Percentiles rank a stretch among this genome's conserved stretches.
Evolutionary conservation across 2,113 vertebrate species (phyloP).

Genomic region (Coracopsis vasa): DNA sequence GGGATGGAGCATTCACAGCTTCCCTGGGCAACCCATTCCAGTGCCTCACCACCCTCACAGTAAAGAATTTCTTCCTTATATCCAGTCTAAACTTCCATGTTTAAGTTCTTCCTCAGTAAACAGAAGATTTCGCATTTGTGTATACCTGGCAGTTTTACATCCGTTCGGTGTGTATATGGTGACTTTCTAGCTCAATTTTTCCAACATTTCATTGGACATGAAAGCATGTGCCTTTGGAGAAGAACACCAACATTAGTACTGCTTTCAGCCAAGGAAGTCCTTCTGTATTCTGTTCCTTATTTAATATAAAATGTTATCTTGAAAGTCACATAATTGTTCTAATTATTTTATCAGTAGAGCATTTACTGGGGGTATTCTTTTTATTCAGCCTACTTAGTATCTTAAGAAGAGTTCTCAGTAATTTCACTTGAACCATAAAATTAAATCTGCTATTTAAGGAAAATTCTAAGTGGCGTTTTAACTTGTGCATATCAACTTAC

Average conservation of each 20-base stretch:
- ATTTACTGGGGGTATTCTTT: slow-evolving; percentile 4
- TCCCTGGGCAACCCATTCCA: neutral
- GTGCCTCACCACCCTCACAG: neutral
- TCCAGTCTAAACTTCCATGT: neutral
- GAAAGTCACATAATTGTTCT: slow-evolving; percentile 7
- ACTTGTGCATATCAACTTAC: neutral
- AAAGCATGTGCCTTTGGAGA: neutral
- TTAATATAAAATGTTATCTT: slow-evolving; percentile 4
- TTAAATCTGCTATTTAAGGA: neutral
- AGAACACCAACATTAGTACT: neutral
- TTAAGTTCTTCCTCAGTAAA: neutral
- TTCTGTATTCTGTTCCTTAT: neutral
- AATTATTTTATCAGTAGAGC: slow-evolving; percentile 8
- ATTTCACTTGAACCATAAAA: slow-evolving; percentile 16
- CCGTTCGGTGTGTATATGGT: neutral
- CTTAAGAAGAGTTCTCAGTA: neutral
- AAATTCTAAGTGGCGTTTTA: neutral
- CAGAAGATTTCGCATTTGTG: neutral
- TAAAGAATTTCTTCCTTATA: neutral
- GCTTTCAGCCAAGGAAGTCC: neutral
- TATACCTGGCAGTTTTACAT: neutral
- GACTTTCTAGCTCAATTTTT: neutral
- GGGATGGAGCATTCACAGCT: neutral
- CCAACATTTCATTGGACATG: neutral
- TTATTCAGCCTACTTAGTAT: neutral